Conservation (phyloP, 2,113 vertebrate species). For the Tetrao urogallus region DNA sequence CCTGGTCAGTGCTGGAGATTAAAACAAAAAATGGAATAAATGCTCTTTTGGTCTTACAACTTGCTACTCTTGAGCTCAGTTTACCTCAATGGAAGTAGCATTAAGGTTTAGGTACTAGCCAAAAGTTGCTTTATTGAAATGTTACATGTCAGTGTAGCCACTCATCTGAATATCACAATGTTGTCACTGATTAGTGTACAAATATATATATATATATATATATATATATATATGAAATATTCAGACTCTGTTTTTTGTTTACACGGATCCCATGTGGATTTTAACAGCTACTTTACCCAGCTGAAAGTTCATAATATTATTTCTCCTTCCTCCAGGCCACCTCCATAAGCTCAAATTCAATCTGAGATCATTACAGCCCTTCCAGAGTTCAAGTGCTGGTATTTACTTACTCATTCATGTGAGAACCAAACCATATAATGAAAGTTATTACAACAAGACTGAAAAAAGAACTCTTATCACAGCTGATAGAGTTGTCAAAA, state of each 20-base stretch:
- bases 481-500: background rate
- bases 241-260: background rate
- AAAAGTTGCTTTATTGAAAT: background rate
- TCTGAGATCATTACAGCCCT: background rate
- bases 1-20: background rate
- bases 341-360: background rate
- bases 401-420: background rate
- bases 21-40: background rate
- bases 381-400: background rate
- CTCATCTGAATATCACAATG: background rate
- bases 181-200: background rate
- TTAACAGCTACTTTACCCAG: background rate
- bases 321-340: background rate
- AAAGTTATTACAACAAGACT: background rate
- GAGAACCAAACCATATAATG: background rate
- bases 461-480: background rate
- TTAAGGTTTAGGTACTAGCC: background rate
- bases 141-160: rapidly evolving
- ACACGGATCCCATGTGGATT: background rate
- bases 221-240: background rate
- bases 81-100: background rate
- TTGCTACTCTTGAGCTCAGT: background rate
- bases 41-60: background rate
- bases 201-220: background rate
- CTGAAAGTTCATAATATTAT: background rate